Conservation (phyloP, 2,113 vertebrate genomes). For the Siniperca chuatsi region DNA sequence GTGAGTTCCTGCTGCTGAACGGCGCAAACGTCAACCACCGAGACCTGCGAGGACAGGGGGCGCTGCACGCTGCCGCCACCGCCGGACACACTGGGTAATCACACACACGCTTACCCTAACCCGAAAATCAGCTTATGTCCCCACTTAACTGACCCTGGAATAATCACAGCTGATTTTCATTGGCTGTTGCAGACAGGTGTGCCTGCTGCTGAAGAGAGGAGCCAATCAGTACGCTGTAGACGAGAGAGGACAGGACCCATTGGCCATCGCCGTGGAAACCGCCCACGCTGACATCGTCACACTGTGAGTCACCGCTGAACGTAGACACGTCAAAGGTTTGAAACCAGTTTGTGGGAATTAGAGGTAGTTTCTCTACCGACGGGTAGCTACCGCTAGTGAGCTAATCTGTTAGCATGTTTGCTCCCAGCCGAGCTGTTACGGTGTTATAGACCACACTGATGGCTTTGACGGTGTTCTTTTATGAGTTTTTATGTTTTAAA, state of each 20-base stretch:
- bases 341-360: too few species aligned
- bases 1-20: conserved; percentile 85
- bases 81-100: conserved; percentile 83
- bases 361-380: too few species aligned
- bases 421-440: too few species aligned
- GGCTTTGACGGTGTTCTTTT: too few species aligned
- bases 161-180: neutral
- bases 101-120: neutral
- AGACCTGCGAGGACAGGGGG: conserved; percentile 82
- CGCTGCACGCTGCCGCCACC: conserved; percentile 82
- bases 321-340: too few species aligned
- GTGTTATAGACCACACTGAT: too few species aligned
- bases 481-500: too few species aligned
- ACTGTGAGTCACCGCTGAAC: conserved; percentile 74
- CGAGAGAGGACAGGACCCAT: conserved; percentile 83
- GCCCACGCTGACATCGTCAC: conserved; percentile 87
- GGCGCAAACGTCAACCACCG: conserved; percentile 83
- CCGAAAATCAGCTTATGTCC: too few species aligned
- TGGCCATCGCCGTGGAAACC: conserved; percentile 84
- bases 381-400: too few species aligned
- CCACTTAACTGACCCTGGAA: neutral
- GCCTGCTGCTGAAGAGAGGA: conserved; percentile 85
- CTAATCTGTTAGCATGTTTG: too few species aligned
- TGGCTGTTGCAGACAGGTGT: conserved; percentile 79
- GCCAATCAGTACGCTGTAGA: conserved; percentile 88